Evolutionary conservation across 1,140 invertebrate genomes (phyloP), one percentile per base, ranked within the genome.

Genomic region (Phthorimaea operculella): DNA sequence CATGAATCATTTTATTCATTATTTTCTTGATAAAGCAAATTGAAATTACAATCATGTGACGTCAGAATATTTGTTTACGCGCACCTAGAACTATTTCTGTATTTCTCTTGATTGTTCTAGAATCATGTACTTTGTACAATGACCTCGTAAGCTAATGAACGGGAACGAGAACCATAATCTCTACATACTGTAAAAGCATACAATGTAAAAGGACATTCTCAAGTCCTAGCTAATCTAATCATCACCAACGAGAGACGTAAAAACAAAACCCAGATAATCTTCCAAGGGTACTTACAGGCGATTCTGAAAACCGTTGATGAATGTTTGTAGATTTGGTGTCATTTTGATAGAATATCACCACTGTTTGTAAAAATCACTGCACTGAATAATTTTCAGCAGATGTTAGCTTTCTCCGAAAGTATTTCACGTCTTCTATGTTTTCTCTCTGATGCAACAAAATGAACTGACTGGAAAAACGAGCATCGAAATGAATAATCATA

Each of bases 231-330:
- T 28, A 6, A 28, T 28, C 2, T 39, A n/a, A 39, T n/a, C 36
- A 39, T 2, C n/a, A 10, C 36, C 4, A 39, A 39, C 3, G 10
- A 39, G 10, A 39, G 15, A 47, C 12, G 15, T 47, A 47, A 47
- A 47, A 4, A 16, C n/a, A 47, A 15, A 16, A 47, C 3, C 44
- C 14, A 4, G 11, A 42, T 42, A 14, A 4, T 42, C 39, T 11
- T 42, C 39, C 44, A 53, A 17, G 11, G 14, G 56, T 74, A 84
- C 81, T 82, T 64, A 84, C 81, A 84, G 62, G 50, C 81, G 70
- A 69, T 82, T 84, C 62, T 84, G 81, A 67, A 84, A 84, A 60
- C 77, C 73, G 58, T 84, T 81, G 54, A 84, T 70, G 61, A 84
- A 82, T 21, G 76, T 76, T 59, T 79, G 69, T 47, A 83, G 59